Conservation (phyloP, 2,113 vertebrate genomes). For the Ameiurus melas region DNA sequence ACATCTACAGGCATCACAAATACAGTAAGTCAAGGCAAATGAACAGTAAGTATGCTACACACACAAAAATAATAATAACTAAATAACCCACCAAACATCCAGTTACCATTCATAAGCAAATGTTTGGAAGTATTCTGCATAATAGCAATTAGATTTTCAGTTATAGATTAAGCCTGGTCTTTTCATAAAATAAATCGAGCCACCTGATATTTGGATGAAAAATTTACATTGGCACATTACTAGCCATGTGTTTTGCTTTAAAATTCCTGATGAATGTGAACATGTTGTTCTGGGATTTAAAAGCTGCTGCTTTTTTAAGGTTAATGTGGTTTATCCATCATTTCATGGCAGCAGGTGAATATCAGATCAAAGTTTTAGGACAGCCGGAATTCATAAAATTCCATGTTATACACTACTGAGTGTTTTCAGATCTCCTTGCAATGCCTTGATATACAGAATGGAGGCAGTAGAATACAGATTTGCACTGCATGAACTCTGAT, state of each 20-base stretch:
- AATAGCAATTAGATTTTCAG: background rate
- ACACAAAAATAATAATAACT: background rate
- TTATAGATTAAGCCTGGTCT: background rate
- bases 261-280: background rate
- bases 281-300: background rate
- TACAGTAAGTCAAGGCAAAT: background rate
- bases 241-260: background rate
- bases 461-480: constrained; percentile 36
- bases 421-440: background rate
- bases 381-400: background rate
- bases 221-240: background rate
- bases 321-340: background rate
- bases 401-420: background rate
- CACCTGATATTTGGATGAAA: background rate
- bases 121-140: background rate
- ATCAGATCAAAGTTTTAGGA: background rate
- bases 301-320: background rate
- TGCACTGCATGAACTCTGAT: background rate
- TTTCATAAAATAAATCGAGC: background rate
- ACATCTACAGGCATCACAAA: background rate
- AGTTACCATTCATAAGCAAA: background rate
- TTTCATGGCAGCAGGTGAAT: constrained; percentile 1
- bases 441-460: constrained; percentile 19
- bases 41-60: background rate
- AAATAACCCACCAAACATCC: background rate